Conservation (phyloP, 2,888 invertebrate species). For the Diarsia brunnea region DNA sequence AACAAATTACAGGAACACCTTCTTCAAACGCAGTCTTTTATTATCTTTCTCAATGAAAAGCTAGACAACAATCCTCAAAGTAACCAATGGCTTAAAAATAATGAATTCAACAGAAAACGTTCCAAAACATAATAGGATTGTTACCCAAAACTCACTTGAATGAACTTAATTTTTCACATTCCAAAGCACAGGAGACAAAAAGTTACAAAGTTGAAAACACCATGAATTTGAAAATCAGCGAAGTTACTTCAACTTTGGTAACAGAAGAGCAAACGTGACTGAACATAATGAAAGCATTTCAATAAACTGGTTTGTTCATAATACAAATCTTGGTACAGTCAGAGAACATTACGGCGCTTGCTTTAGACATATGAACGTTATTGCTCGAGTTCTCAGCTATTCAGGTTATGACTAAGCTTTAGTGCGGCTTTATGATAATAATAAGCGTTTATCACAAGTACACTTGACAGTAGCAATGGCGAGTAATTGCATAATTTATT, state of each 20-base stretch:
- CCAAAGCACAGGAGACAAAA: slow-evolving; percentile 39
- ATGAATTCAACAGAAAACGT: slow-evolving; percentile 9
- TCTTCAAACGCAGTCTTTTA: slow-evolving; percentile 16
- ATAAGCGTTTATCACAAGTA: slow-evolving; percentile 12
- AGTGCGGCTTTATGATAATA: slow-evolving; percentile 16
- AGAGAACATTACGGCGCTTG: slow-evolving; percentile 25
- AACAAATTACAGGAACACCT: no score
- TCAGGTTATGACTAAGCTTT: slow-evolving; percentile 29
- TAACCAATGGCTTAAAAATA: slow-evolving; percentile 17
- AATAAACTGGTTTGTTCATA: slow-evolving; percentile 46
- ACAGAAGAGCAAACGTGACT: slow-evolving; percentile 41
- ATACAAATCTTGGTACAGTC: slow-evolving; percentile 34
- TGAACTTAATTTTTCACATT: slow-evolving; percentile 35
- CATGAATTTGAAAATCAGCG: slow-evolving; percentile 53
- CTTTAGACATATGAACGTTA: slow-evolving; percentile 40
- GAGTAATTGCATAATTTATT: neutral
- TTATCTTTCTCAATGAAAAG: neutral
- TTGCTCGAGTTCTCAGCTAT: slow-evolving; percentile 49
- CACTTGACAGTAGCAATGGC: neutral
- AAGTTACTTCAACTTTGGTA: slow-evolving; percentile 38
- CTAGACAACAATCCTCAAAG: slow-evolving; percentile 12
- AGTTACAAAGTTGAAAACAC: slow-evolving; percentile 40
- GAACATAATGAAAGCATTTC: slow-evolving; percentile 47
- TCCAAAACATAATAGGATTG: slow-evolving; percentile 30
- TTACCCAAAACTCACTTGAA: slow-evolving; percentile 25